These are phyloP conservation scores for Natator depressus DNA, from an alignment of 2,113 vertebrate species.

Conservation along the genomic window DNA sequence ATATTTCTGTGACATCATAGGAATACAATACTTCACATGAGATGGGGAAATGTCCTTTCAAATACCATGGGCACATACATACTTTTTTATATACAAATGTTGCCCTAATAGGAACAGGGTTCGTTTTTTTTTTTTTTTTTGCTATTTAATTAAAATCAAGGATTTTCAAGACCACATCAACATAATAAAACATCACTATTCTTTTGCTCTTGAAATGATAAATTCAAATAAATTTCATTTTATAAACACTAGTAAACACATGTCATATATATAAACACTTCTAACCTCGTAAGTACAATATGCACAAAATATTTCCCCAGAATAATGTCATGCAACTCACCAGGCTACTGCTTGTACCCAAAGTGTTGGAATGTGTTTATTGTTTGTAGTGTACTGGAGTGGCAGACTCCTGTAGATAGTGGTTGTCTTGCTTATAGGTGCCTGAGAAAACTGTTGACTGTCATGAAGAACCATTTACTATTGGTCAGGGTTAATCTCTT, in stretches of 20 bases:
- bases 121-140: not conserved
- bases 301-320: slow-evolving; percentile 20
- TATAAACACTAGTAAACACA: slow-evolving; percentile 35
- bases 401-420: fast-evolving
- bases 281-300: slow-evolving; percentile 52
- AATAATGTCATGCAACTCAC: slow-evolving; percentile 59
- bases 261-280: slow-evolving; percentile 22
- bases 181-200: not conserved
- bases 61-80: not conserved
- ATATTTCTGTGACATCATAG: slow-evolving; percentile 40
- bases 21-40: slow-evolving; percentile 27
- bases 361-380: not conserved
- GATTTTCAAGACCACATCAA: not conserved
- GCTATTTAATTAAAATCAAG: not conserved
- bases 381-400: not conserved
- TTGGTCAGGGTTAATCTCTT: not conserved
- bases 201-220: slow-evolving; percentile 16
- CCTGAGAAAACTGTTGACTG: not conserved
- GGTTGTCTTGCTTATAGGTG: not conserved
- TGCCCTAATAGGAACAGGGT: not conserved
- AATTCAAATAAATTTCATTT: slow-evolving; percentile 17
- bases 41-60: slow-evolving; percentile 19
- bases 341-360: not conserved
- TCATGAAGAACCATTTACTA: not conserved
- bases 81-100: not conserved